Evolutionary conservation across 2,888 invertebrate genomes (phyloP), one percentile per base, ranked within the genome.

Genomic region (Phortica magna): DNA sequence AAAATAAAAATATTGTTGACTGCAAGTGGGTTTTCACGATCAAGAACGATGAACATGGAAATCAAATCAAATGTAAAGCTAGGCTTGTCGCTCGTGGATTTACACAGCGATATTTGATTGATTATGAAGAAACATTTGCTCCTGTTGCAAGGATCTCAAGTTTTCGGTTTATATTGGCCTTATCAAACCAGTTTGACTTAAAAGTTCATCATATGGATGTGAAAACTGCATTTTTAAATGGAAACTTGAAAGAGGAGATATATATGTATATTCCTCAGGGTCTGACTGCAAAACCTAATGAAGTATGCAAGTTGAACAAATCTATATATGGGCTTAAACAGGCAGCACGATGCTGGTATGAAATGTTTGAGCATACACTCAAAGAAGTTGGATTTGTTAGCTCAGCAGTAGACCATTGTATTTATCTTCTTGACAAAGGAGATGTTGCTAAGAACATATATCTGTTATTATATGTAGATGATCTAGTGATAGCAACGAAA

Each of bases 321-420:
- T 76, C 81, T 39, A 73, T 85, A 48, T 85, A 83, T 75, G 82
- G 83, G 4, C 78, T 85, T n/a, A 84, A 81, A 67, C 82, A 84
- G 55, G 76, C 82, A 12, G 81, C 80, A 57, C 75, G 79, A 76
- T 76, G 81, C 65, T 84, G 81, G 81, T 78, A 77, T 39, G 76
- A 73, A 17, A 76, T 78, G 9, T 77, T 83, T 19, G 76, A 82
- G 42, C 43, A 73, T 12, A 73, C 64, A 42, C 74, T 83, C 19
- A 81, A 78, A 67, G 75, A 77, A 78, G 76, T 77, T 59, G 78
- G 79, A 2, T 83, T 83, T 77, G 57, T 65, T 41, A 76, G 74
- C 43, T 79, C 76, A 10, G 31, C 57, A 22, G 79, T 75, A 53
- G 80, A 81, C 73, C 68, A 74, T 19, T 79, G 78, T 61, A 76